These are phyloP conservation scores for Plectropomus leopardus DNA, from an alignment of 2,113 vertebrate species.

Conservation along the genomic window DNA sequence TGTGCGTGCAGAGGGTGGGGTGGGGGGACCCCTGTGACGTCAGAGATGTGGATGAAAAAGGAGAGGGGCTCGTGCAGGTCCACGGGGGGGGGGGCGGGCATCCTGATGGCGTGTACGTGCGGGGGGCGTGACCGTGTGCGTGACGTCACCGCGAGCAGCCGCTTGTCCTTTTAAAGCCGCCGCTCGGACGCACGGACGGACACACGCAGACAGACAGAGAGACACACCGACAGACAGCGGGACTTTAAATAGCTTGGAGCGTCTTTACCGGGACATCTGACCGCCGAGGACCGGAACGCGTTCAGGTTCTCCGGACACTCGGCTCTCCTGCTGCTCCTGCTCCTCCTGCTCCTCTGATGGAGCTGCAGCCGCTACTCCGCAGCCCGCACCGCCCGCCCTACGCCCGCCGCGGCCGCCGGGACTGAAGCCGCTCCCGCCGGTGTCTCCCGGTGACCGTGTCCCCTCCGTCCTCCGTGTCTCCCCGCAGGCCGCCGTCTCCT, in stretches of 20 bases:
- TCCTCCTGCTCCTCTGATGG: slow-evolving; percentile 33
- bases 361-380: slow-evolving; percentile 20
- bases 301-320: background rate
- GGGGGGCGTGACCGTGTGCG: background rate
- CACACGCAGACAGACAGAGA: background rate
- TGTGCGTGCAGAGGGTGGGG: background rate
- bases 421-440: slow-evolving; percentile 37
- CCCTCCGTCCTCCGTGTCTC: slow-evolving; percentile 9
- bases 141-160: slow-evolving; percentile 48
- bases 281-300: background rate
- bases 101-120: slow-evolving; percentile 1
- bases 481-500: slow-evolving; percentile 58
- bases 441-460: slow-evolving; percentile 1
- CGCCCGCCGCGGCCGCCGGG: slow-evolving; percentile 33
- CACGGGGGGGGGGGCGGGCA: background rate
- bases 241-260: slow-evolving; percentile 37
- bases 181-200: slow-evolving; percentile 4
- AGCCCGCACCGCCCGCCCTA: slow-evolving; percentile 3
- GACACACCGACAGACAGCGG: background rate
- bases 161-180: slow-evolving; percentile 64
- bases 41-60: background rate
- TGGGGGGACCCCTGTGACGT: slow-evolving; percentile 47
- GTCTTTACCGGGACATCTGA: slow-evolving; percentile 9
- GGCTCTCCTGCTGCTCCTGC: background rate
- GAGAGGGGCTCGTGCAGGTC: background rate